Percentiles rank a stretch among this genome's conserved stretches.
Evolutionary conservation across 2,113 vertebrate species (phyloP).

Genomic region (Synchiropus splendidus): DNA sequence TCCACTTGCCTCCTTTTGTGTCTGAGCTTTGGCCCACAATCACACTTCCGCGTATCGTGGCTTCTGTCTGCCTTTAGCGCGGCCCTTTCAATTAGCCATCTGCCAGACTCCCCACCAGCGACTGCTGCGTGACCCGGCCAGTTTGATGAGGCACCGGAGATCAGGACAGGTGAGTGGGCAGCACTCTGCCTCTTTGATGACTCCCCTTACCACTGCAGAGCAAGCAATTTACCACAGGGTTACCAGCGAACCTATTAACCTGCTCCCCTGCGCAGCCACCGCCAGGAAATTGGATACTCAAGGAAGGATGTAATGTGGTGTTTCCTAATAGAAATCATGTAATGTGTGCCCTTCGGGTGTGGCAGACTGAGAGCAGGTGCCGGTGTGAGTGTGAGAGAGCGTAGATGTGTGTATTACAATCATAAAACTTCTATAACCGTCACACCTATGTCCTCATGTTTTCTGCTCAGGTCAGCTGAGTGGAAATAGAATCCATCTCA

Average conservation of each 20-base stretch:
- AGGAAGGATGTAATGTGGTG: conserved; percentile 26
- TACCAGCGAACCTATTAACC: conserved; percentile 44
- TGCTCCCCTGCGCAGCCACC: conserved; percentile 10
- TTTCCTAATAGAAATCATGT: conserved; percentile 28
- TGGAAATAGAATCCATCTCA: too few relatives aligned
- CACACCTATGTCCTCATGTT: too few relatives aligned
- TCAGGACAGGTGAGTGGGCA: conserved; percentile 36
- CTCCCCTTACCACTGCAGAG: conserved; percentile 42
- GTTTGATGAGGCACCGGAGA: conserved; percentile 30
- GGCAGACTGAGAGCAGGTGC: too few relatives aligned
- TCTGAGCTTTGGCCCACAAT: conserved; percentile 12
- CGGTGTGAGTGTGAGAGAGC: conserved; percentile 1
- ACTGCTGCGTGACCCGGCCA: conserved; percentile 2
- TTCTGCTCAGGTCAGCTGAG: too few relatives aligned
- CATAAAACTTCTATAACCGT: background rate
- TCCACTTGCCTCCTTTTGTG: too few relatives aligned
- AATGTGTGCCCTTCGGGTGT: conserved; percentile 15
- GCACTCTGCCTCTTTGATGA: conserved; percentile 49
- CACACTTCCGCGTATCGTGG: too few relatives aligned
- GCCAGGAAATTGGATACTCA: conserved; percentile 34
- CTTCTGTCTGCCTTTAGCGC: too few relatives aligned
- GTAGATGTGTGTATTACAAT: too few relatives aligned
- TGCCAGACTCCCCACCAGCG: conserved; percentile 14
- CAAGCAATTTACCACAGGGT: conserved; percentile 36
- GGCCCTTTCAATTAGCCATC: conserved; percentile 33